Conservation (phyloP, 2,113 vertebrate genomes). For the Melanostigma gelatinosum region DNA sequence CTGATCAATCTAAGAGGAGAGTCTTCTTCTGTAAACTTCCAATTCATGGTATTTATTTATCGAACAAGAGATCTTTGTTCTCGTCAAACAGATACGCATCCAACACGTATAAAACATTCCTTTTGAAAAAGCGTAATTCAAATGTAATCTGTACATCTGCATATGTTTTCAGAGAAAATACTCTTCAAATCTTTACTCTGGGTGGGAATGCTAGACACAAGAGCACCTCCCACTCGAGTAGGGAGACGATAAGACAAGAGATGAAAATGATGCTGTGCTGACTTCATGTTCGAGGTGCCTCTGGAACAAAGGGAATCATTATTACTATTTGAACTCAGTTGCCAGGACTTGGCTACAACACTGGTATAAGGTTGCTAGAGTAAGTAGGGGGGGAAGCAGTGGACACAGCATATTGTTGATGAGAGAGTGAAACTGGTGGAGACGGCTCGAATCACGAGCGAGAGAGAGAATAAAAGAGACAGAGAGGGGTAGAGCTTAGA, state of each 20-base stretch:
- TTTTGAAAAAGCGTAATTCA: slow-evolving; percentile 11
- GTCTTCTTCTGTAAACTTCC: slow-evolving; percentile 10
- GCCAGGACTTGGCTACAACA: slow-evolving; percentile 53
- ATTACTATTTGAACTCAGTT: slow-evolving; percentile 67
- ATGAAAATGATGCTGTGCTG: slow-evolving; percentile 49
- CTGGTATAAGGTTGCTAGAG: slow-evolving; percentile 51
- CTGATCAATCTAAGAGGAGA: slow-evolving; percentile 39
- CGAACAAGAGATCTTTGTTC: not conserved
- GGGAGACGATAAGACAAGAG: slow-evolving; percentile 49
- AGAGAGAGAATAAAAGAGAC: slow-evolving; percentile 61
- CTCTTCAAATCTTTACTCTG: slow-evolving; percentile 13
- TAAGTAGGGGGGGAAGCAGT: slow-evolving; percentile 12
- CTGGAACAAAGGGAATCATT: slow-evolving; percentile 74
- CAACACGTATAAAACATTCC: not conserved
- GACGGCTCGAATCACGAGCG: slow-evolving; percentile 65
- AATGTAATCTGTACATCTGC: slow-evolving; percentile 17
- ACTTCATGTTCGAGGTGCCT: slow-evolving; percentile 52
- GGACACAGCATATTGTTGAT: slow-evolving; percentile 36
- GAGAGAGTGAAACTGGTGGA: slow-evolving; percentile 63
- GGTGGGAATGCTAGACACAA: slow-evolving; percentile 26
- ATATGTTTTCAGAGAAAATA: slow-evolving; percentile 28
- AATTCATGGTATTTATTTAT: slow-evolving; percentile 3
- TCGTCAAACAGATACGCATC: not conserved
- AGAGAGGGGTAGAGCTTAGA: slow-evolving; percentile 69
- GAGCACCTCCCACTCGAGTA: slow-evolving; percentile 34